A percentile compares a stretch with the other conserved stretches of the same genome.
Evolutionary conservation across 2,797 vertebrate genomes (phyloP).

Genomic region (Gymnothorax reevesii): DNA sequence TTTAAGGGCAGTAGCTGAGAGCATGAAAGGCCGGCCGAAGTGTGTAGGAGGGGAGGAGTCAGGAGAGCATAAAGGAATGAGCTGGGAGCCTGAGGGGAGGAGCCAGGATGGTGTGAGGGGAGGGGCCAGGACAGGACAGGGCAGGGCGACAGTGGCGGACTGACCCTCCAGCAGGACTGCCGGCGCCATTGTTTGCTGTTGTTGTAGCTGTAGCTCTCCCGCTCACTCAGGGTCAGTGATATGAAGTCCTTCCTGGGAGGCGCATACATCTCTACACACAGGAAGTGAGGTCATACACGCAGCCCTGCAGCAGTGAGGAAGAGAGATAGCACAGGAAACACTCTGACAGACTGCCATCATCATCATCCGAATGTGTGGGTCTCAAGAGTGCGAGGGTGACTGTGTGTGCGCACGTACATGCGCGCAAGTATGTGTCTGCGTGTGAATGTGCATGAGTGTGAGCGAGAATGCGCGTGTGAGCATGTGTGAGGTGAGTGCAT

Average conservation of each 20-base stretch:
- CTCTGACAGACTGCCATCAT: neutral
- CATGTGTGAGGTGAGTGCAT: neutral
- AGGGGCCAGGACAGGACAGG: neutral
- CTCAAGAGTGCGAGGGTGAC: too few relatives aligned
- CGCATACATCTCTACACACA: slow-evolving; percentile 74
- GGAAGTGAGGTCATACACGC: slow-evolving; percentile 37
- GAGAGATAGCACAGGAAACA: slow-evolving; percentile 36
- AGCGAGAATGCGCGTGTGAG: neutral
- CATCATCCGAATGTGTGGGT: neutral
- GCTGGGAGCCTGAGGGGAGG: neutral
- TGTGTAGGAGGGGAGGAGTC: neutral
- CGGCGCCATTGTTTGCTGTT: slow-evolving; percentile 83
- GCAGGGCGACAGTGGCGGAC: slow-evolving; percentile 36
- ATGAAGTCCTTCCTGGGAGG: slow-evolving; percentile 87
- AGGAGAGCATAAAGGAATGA: neutral
- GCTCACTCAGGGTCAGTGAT: slow-evolving; percentile 81
- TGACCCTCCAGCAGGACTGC: slow-evolving; percentile 91
- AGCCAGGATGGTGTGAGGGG: neutral
- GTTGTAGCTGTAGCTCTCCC: slow-evolving; percentile 72
- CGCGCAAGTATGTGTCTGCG: too few relatives aligned
- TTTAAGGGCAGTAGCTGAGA: too few relatives aligned
- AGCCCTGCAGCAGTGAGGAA: neutral
- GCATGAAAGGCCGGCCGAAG: neutral
- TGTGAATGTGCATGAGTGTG: neutral
- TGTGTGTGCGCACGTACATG: neutral